phyloP scores from a whole-genome alignment of 2,113 vertebrate genomes.

The Excalfactoria chinensis region DNA sequence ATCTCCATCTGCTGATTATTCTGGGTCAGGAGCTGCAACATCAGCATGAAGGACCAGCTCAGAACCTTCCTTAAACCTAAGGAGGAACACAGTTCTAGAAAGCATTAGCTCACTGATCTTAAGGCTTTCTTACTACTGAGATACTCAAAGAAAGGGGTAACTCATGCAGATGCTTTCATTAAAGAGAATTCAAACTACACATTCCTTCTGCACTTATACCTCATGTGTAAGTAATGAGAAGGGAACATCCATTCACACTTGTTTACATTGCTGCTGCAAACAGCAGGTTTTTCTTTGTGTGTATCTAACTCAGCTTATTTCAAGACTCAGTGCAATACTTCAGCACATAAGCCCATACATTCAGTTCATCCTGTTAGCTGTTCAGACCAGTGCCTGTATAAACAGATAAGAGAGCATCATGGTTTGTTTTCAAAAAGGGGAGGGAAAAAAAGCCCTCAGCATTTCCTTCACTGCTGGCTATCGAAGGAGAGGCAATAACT shows the following conservation, averaged over 20 bases:
- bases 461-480: background rate
- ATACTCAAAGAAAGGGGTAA: background rate
- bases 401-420: background rate
- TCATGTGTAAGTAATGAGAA: background rate
- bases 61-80: background rate
- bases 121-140: background rate
- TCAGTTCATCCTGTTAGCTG: background rate
- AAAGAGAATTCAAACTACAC: background rate
- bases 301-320: background rate
- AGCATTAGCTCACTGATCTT: background rate
- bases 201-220: background rate
- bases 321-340: background rate
- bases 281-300: background rate
- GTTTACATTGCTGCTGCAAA: background rate
- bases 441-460: background rate
- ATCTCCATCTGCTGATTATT: background rate
- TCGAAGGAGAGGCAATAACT: background rate
- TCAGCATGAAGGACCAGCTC: background rate
- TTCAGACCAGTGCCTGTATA: background rate
- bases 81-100: accelerated
- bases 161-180: background rate
- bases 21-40: background rate
- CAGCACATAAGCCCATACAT: background rate
- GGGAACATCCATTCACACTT: background rate
- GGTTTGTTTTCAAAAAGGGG: background rate